Percentiles rank a stretch among this genome's conserved stretches.
These are phyloP conservation scores for Labeo calbasu DNA, from an alignment of 2,797 vertebrate species.

Conservation along the genomic window DNA sequence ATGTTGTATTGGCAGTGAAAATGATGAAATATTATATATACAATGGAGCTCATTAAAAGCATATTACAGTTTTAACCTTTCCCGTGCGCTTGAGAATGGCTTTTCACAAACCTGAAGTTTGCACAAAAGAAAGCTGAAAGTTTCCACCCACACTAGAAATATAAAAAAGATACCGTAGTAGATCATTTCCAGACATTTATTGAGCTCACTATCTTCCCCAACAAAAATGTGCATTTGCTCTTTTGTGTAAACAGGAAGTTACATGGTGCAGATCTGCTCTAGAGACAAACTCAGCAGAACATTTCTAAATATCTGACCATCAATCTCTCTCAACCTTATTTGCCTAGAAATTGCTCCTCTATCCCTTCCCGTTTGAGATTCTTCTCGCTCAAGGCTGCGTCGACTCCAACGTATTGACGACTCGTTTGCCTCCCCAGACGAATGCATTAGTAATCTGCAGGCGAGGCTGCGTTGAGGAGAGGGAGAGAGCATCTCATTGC, in stretches of 20 bases:
- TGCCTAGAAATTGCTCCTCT: conserved; percentile 44
- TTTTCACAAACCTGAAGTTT: conserved; percentile 36
- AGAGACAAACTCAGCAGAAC: conserved; percentile 18
- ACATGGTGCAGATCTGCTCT: not conserved
- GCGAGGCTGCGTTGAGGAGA: conserved; percentile 24
- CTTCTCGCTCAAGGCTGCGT: conserved; percentile 54
- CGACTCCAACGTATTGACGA: conserved; percentile 52
- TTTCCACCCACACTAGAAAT: not conserved
- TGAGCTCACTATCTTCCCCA: not conserved
- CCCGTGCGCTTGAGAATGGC: conserved; percentile 14
- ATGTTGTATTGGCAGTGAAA: conserved; percentile 78
- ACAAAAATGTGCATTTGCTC: not conserved
- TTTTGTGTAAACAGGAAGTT: conserved; percentile 17
- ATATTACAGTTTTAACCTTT: conserved; percentile 70
- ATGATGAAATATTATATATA: conserved; percentile 83
- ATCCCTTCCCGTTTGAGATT: conserved; percentile 38
- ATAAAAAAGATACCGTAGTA: not conserved
- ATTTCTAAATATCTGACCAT: conserved; percentile 16
- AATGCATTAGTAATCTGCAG: conserved; percentile 59
- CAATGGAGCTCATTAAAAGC: conserved; percentile 82
- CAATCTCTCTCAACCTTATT: conserved; percentile 41
- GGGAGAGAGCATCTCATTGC: conserved; percentile 53
- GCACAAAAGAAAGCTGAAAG: conserved; percentile 20
- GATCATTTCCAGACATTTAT: not conserved
- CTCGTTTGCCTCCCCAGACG: conserved; percentile 55